Conservation (phyloP, 1,140 invertebrate genomes). For the Trichonephila clavata region DNA sequence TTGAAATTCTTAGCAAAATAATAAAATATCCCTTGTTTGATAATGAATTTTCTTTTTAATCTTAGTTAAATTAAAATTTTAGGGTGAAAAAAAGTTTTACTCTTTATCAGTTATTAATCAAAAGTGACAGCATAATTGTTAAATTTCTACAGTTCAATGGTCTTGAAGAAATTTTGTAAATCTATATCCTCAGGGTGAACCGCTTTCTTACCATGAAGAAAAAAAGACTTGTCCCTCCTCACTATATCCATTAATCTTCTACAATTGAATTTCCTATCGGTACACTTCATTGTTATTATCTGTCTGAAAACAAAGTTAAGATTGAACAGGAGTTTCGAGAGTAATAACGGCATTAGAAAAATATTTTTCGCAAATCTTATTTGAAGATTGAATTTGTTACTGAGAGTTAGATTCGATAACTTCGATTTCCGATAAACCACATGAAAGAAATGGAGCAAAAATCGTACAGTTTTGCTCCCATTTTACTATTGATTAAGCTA, state of each 20-base stretch:
- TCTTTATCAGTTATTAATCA: no score
- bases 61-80: no score
- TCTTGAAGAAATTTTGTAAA: background rate
- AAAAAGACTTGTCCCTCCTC: no score
- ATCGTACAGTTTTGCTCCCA: background rate
- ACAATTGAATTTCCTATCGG: background rate
- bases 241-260: conserved; percentile 29
- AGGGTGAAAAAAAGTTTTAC: no score
- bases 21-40: no score
- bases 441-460: background rate
- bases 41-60: no score
- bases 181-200: background rate
- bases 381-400: conserved; percentile 34
- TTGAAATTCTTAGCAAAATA: no score
- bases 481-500: background rate
- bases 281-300: conserved; percentile 40
- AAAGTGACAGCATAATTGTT: no score
- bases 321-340: background rate
- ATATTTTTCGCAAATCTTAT: conserved; percentile 44
- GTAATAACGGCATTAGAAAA: conserved; percentile 35
- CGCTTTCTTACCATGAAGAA: background rate
- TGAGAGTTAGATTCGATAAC: background rate
- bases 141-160: background rate
- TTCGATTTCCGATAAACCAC: conserved; percentile 55
- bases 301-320: conserved; percentile 28